Evolutionary conservation across 2,113 vertebrate genomes (phyloP), one percentile per base, ranked within the genome.

Genomic region (Sylvilagus bachmani): DNA sequence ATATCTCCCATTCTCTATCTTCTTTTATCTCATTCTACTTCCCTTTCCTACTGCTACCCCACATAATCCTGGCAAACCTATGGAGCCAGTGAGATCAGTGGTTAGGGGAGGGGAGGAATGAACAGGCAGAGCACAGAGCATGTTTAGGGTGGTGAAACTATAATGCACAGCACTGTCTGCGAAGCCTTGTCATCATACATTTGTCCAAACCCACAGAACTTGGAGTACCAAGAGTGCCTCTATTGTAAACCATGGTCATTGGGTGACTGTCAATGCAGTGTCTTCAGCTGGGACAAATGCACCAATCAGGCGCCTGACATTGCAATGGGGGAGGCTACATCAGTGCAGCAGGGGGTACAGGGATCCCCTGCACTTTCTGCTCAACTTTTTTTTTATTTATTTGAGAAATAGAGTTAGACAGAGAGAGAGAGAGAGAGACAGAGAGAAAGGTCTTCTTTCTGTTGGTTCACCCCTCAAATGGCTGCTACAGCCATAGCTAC

Each of bases 261-360:
- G 55, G 25, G 36, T 2, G 51, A 66, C 2, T 36, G 38, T n/a
- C 49, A 16, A 0, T 9, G 8, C 0, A 9, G 64, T 8, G 14
- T 44, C 49, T 22, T 25, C 27, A 14, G 14, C 21, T 22, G 22
- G 51, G 44, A 33, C 36, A 38, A 73, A 21, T 19, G 22, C 22
- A 22, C 67, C 10, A 22, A 11, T 66, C 21, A 11, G 21, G 6
- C 22, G 31, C 24, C 29, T 24, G 36, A 2, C 67, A 49, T 22
- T 33, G 62, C 29, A n/a, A 0, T 25, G 10, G 21, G 17, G 44
- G 25, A 79, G 6, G 1, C 24, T 1, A 17, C 21, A 29, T 14
- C 6, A 17, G 31, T 31, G 21, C 16, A 8, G 2, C 6, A 22
- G 29, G 14, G 27, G 17, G 13, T 31, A 2, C 3, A 38, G n/a